A percentile compares a stretch with the other conserved stretches of the same genome.
These are phyloP conservation scores for Bursaphelenchus mucronatus DNA, from an alignment of 1,140 invertebrate species.

Conservation along the genomic window DNA sequence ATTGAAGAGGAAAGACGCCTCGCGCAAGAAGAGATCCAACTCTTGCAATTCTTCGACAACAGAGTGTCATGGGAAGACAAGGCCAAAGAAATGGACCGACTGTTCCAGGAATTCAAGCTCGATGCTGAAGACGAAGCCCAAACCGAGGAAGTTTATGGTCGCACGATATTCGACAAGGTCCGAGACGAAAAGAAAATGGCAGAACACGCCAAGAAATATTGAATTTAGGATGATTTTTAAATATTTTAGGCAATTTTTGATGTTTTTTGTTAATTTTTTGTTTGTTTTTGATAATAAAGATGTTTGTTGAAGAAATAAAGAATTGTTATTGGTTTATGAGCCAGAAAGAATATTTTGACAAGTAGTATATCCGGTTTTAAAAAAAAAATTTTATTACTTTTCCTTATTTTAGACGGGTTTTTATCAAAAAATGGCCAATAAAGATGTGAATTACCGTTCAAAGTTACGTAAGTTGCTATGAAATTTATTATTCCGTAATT, in stretches of 20 bases:
- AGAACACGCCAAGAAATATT: conserved; percentile 1
- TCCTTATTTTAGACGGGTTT: background rate
- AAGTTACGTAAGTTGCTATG: conserved; percentile 34
- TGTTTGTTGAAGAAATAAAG: background rate
- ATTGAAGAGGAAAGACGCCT: conserved; percentile 33
- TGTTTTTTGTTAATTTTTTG: background rate
- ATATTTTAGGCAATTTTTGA: background rate
- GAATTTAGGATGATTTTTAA: background rate
- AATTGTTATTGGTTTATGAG: conserved; percentile 1
- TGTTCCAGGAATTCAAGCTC: conserved; percentile 41
- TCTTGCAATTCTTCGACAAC: conserved; percentile 57
- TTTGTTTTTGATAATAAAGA: background rate
- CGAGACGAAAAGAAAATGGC: conserved; percentile 13
- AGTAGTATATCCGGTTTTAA: background rate
- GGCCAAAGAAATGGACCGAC: conserved; percentile 41
- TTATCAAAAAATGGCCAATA: conserved; percentile 1
- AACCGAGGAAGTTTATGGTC: conserved; percentile 46
- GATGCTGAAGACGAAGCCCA: conserved; percentile 20
- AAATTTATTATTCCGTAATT: background rate
- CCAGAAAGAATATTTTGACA: background rate
- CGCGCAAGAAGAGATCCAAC: conserved; percentile 39
- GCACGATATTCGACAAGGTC: conserved; percentile 38
- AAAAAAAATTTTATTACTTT: conserved; percentile 7
- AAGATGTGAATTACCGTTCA: conserved; percentile 23
- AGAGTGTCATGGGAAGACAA: conserved; percentile 51